Evolutionary conservation across 2,113 vertebrate genomes (phyloP).

Genomic region (Vulpes lagopus): DNA sequence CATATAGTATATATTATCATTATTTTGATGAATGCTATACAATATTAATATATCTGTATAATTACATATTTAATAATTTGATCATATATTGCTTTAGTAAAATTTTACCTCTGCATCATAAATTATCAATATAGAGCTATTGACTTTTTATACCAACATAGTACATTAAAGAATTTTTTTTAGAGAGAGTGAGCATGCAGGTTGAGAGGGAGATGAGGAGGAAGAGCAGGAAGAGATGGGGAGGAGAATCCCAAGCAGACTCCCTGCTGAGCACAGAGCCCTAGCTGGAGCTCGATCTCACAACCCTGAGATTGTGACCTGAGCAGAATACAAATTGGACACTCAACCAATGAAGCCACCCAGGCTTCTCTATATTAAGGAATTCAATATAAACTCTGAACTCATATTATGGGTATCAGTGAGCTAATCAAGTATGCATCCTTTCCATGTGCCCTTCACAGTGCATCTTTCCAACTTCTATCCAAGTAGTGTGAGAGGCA

Average conservation of each 20-base stretch:
- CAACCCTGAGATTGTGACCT: background rate
- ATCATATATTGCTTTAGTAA: background rate
- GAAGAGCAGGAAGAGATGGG: background rate
- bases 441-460: background rate
- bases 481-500: background rate
- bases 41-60: background rate
- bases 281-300: background rate
- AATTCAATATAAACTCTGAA: background rate
- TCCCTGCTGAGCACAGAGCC: background rate
- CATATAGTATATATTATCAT: background rate
- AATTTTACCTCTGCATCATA: background rate
- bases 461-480: accelerated
- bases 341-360: background rate
- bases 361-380: background rate
- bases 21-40: background rate
- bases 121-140: background rate
- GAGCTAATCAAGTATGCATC: accelerated
- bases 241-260: background rate
- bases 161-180: background rate
- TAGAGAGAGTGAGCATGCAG: background rate
- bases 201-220: background rate
- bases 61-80: background rate
- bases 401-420: accelerated
- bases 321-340: background rate
- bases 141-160: background rate